These are phyloP conservation scores for Sapayoa aenigma DNA, from an alignment of 2,113 vertebrate species.

Conservation along the genomic window DNA sequence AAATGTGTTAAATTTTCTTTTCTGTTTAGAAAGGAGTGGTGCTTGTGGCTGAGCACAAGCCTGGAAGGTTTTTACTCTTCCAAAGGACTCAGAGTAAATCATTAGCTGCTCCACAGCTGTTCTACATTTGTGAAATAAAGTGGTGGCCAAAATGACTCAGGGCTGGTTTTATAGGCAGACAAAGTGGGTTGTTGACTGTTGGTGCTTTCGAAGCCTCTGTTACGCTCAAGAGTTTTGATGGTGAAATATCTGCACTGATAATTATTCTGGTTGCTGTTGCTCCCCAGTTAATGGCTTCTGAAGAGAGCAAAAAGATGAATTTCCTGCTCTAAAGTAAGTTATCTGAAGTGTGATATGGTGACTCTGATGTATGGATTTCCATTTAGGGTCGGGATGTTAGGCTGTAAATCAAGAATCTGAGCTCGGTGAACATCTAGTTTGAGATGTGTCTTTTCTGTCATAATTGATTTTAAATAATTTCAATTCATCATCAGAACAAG, in stretches of 20 bases:
- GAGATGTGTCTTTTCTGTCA: slow-evolving; percentile 10
- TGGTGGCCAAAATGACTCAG: neutral
- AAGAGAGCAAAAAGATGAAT: neutral
- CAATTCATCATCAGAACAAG: neutral
- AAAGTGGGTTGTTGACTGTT: neutral
- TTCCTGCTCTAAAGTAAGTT: slow-evolving; percentile 1
- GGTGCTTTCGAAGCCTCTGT: neutral
- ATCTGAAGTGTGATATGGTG: neutral
- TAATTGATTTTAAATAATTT: slow-evolving; percentile 27
- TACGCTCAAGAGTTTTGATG: neutral
- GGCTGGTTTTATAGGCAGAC: neutral
- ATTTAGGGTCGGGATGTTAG: neutral
- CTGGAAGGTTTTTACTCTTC: slow-evolving; percentile 7
- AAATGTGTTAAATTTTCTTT: neutral
- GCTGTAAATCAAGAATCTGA: slow-evolving; percentile 27
- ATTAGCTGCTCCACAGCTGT: slow-evolving; percentile 14
- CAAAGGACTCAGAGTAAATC: neutral
- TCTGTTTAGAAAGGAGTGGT: neutral
- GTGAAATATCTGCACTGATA: neutral
- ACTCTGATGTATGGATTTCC: slow-evolving; percentile 34
- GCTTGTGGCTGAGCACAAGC: neutral
- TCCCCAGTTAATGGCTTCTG: neutral
- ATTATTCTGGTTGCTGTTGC: neutral
- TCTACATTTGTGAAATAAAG: neutral
- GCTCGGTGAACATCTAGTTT: neutral